Conservation (phyloP, 2,113 vertebrate genomes). For the Poicephalus meyeri region DNA sequence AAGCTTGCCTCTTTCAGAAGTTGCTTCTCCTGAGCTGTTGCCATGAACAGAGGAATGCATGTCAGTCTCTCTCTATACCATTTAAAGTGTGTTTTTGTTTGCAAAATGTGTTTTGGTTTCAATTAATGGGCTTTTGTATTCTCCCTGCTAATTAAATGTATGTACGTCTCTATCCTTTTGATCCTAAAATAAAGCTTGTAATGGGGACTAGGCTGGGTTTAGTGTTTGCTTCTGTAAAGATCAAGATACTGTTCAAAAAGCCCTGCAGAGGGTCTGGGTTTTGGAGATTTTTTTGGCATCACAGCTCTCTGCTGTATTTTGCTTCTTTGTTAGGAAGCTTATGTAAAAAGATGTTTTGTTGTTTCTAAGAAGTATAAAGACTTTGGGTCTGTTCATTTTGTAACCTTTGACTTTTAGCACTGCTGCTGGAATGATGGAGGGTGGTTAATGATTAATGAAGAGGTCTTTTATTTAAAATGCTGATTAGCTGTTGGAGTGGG, state of each 20-base stretch:
- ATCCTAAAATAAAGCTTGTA: neutral
- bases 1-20: neutral
- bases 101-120: neutral
- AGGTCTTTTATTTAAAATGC: neutral
- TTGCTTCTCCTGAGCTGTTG: neutral
- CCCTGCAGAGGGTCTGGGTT: neutral
- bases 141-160: neutral
- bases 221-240: neutral
- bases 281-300: neutral
- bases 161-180: neutral
- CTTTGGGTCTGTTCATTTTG: neutral
- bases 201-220: neutral
- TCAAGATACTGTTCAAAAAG: conserved; percentile 11
- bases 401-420: neutral
- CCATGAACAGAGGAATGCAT: neutral
- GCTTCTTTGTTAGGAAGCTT: neutral
- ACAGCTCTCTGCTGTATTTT: neutral
- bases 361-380: neutral
- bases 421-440: neutral
- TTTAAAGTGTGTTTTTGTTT: neutral
- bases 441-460: neutral
- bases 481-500: neutral
- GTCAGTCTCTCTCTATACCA: neutral
- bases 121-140: neutral
- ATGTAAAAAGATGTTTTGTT: neutral